Evolutionary conservation across 1,140 invertebrate species (phyloP), one percentile per base, ranked within the genome.

Genomic region (Ephestia elutella): DNA sequence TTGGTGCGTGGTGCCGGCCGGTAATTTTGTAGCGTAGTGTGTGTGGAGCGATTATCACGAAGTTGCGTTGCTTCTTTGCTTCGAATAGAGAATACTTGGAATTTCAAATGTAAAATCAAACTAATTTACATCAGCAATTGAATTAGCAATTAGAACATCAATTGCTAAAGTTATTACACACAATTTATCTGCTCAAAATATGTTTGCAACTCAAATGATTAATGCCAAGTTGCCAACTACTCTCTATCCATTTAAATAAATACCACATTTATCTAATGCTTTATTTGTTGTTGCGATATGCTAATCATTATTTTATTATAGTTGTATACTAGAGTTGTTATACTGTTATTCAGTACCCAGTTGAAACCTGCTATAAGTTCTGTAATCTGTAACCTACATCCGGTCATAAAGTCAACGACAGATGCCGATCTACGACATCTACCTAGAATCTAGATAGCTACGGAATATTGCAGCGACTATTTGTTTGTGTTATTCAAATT

Each of bases 1-100:
- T 61, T 65, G 63, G 63, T 64, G 59, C 54, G 68, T 64, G 56
- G 56, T 61, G 55, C 60, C 64, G 64, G 64, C 67, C 62, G 62
- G 61, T 63, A 63, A 53, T 55, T 63, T 61, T 57, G 18, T 55
- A 44, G 38, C n/a, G 2, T 17, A 15, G 59, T 59, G 56, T 65
- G 60, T 65, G 60, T 51, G n/a, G 55, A 28, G 54, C 51, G 53
- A 25, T 54, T 65, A 48, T 49, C 51, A 28, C 25, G 28, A 54
- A 50, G 38, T 44, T 44, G 13, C n/a, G 38, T 44, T 44, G 38
- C 5, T 35, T 44, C 38, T 44, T 44, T 44, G 38, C 13, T n/a
- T 44, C 38, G 5, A 44, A 35, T 25, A 10, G 30, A 44, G 38
- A 44, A 15, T 32, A 32, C 30, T 32, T 32, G 30, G 11, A 32